Base-by-base conservation (phyloP, 2,888 invertebrate genomes). In the Hypolimnas misippus region DNA sequence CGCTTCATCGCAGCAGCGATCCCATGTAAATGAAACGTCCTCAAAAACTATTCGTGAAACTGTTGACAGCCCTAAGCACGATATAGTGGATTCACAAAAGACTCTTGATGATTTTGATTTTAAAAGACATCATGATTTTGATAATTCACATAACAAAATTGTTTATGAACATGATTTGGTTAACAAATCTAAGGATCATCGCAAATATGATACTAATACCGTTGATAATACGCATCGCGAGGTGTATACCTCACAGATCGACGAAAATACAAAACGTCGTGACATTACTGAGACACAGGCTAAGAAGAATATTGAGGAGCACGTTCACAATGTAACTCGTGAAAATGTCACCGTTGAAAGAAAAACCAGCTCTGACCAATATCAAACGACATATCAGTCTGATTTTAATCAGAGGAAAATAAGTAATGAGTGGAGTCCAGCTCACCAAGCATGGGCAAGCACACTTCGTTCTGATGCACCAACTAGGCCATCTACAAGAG, bases 391-490 rank as follows among this genome's bases (percentile, higher is more conserved):
- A 0, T 94, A 94, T 70, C 90, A 93, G 72, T 85, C 89, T 40
- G 94, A 94, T 70, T 94, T 87, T 70, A 86, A 88, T 3, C 93
- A 89, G 53, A 93, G 92, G 69, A 90, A 89, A 70, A 93, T 95
- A 19, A 94, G 94, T 69, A 93, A 93, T 40, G 95, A 95, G 59
- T 91, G 93, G 73, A 96, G 95, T 76, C 94, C 96, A 0, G 93
- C 95, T 1, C 96, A 96, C 76, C 94, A 96, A 70, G 95, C 95
- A 0, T 96, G 96, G 91, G 96, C 95, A 0, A 93, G 95, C 62
- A 95, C 96, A 4, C 84, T 96, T 51, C 93, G 96, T 31, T 93
- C 95, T 64, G 93, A 94, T 38, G 94, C 94, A 56, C 94, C 94
- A 1, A 85, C 89, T n/a, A 83, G 87, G 3, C 82, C 87, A 3